phyloP scores from a whole-genome alignment of 2,797 vertebrate genomes.

The Xenopus petersii region DNA sequence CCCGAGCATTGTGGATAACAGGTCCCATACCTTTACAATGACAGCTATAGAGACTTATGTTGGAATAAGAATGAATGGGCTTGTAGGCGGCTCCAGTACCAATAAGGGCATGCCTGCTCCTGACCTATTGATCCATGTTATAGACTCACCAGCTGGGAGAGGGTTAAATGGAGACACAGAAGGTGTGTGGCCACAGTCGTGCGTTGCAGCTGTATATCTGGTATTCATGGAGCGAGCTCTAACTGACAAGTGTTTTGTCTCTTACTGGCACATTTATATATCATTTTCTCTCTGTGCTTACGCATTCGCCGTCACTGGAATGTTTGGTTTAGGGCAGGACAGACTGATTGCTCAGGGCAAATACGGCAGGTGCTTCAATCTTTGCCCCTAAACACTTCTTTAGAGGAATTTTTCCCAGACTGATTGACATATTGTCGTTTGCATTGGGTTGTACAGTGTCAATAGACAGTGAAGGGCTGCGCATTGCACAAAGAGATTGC shows the following conservation, averaged over 20 bases:
- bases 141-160: too few species aligned
- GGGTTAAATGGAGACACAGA: too few species aligned
- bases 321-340: neutral
- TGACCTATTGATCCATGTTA: too few species aligned
- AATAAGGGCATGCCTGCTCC: too few species aligned
- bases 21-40: too few species aligned
- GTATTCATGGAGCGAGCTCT: neutral
- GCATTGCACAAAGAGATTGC: too few species aligned
- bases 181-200: neutral
- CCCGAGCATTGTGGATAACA: too few species aligned
- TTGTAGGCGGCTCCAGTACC: too few species aligned
- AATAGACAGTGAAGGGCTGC: too few species aligned
- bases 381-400: neutral
- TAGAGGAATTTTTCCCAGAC: neutral
- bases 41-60: too few species aligned
- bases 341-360: neutral
- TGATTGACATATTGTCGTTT: neutral
- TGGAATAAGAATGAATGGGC: too few species aligned
- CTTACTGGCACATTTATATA: neutral
- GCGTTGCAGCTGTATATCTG: neutral
- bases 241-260: neutral
- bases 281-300: neutral
- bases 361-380: neutral
- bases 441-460: too few species aligned
- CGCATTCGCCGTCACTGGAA: conserved; percentile 10